Evolutionary conservation across 30 jellyfish, hydroid and myxozoan species (phyloP).

Genomic region (Pseudorhiza aurosa): DNA sequence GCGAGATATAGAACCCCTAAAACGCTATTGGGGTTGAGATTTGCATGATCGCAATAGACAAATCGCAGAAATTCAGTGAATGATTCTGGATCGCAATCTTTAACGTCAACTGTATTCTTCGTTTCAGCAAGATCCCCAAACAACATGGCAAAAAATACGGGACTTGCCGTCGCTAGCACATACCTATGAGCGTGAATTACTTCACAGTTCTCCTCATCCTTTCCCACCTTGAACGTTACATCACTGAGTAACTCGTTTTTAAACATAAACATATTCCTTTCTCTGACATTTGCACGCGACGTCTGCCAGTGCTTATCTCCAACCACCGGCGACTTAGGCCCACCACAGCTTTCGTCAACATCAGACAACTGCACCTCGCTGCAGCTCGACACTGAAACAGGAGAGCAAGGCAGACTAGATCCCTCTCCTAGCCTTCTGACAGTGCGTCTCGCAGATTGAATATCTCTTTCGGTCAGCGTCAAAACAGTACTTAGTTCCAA

Average conservation of each 20-base stretch:
- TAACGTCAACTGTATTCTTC: constrained; percentile 54
- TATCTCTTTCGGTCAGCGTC: not conserved
- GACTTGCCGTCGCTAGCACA: constrained; percentile 97
- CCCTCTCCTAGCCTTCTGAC: not conserved
- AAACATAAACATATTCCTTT: constrained; percentile 89
- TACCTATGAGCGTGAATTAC: constrained; percentile 86
- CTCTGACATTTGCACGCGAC: constrained; percentile 73
- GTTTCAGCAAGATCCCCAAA: constrained; percentile 82
- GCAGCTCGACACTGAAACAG: not conserved
- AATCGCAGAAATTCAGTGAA: constrained; percentile 86
- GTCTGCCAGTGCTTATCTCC: constrained; percentile 91
- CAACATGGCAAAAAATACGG: constrained; percentile 96
- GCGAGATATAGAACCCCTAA: constrained; percentile 87
- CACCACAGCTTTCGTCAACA: not conserved
- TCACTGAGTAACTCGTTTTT: constrained; percentile 86
- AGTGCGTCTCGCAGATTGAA: constrained; percentile 8
- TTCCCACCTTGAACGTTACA: constrained; percentile 79
- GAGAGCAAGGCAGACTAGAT: not conserved
- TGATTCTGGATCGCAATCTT: constrained; percentile 95
- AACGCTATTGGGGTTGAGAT: constrained; percentile 69
- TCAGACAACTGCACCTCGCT: not conserved
- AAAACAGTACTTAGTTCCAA: not conserved
- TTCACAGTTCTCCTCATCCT: constrained; percentile 33
- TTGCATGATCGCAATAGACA: constrained; percentile 85
- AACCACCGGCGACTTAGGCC: not conserved